phyloP scores from a whole-genome alignment of 2,113 vertebrate species.

The Silurus meridionalis region DNA sequence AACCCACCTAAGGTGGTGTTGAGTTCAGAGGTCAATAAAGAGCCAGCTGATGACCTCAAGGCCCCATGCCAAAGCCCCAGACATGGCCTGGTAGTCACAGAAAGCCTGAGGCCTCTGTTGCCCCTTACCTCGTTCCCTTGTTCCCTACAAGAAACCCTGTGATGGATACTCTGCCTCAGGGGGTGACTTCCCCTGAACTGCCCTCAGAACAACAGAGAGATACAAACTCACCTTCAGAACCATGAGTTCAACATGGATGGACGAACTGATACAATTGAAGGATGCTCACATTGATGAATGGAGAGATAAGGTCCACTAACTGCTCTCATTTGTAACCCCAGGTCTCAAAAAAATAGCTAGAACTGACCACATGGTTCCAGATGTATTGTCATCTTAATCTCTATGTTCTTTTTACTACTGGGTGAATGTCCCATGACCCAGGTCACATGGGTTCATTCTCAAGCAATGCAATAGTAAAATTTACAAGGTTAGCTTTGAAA shows the following conservation, averaged over 20 bases:
- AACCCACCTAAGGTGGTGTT: slow-evolving; percentile 71
- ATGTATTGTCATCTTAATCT: background rate
- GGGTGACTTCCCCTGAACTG: slow-evolving; percentile 57
- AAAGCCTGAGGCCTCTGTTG: slow-evolving; percentile 42
- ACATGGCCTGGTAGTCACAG: slow-evolving; percentile 57
- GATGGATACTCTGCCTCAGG: slow-evolving; percentile 76
- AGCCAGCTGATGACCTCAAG: slow-evolving; percentile 62
- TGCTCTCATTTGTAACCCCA: slow-evolving; percentile 38
- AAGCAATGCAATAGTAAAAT: background rate
- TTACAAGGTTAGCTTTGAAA: background rate
- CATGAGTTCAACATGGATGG: slow-evolving; percentile 27
- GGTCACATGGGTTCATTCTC: background rate
- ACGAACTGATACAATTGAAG: slow-evolving; percentile 11
- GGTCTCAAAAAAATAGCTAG: slow-evolving; percentile 2
- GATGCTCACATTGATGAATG: slow-evolving; percentile 38
- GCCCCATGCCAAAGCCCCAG: slow-evolving; percentile 57
- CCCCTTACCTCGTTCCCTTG: slow-evolving; percentile 28
- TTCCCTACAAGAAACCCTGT: slow-evolving; percentile 61
- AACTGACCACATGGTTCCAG: slow-evolving; percentile 13
- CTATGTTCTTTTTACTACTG: slow-evolving; percentile 20
- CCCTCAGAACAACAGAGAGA: slow-evolving; percentile 45
- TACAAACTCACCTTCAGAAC: slow-evolving; percentile 53
- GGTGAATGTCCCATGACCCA: background rate
- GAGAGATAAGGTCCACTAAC: slow-evolving; percentile 27
- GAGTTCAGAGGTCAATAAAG: slow-evolving; percentile 67